phyloP scores from a whole-genome alignment of 2,888 invertebrate genomes.

The Elegia similella region DNA sequence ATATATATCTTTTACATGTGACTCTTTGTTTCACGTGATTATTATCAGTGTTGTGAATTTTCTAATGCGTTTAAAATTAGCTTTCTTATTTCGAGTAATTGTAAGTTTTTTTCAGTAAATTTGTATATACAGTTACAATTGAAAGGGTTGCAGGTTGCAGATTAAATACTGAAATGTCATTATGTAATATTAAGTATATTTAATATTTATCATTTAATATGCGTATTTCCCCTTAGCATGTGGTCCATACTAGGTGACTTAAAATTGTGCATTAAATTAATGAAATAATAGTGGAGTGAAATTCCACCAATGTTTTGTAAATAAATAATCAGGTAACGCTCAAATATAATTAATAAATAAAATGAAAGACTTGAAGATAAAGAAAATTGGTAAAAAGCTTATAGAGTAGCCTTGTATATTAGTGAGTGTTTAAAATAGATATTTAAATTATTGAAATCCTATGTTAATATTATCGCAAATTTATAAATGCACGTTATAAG shows the following conservation, averaged over 20 bases:
- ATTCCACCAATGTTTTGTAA: conserved; percentile 56
- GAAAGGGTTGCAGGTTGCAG: no score
- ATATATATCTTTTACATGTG: conserved; percentile 40
- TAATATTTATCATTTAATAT: conserved; percentile 28
- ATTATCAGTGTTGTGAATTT: conserved; percentile 62
- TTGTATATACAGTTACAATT: conserved; percentile 38
- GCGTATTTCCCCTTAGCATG: conserved; percentile 62
- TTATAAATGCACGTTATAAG: conserved; percentile 55
- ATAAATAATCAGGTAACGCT: conserved; percentile 74
- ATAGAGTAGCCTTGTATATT: conserved; percentile 64
- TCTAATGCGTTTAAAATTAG: conserved; percentile 32
- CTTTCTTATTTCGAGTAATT: conserved; percentile 31
- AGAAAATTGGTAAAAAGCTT: conserved; percentile 64
- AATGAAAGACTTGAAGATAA: conserved; percentile 73
- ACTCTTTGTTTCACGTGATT: conserved; percentile 39
- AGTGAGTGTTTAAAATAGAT: conserved; percentile 55
- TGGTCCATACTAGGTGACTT: conserved; percentile 81
- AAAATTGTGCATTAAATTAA: conserved; percentile 76
- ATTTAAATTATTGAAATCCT: conserved; percentile 34
- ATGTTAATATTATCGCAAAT: conserved; percentile 42
- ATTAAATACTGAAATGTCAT: conserved; percentile 14
- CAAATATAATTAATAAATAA: conserved; percentile 72
- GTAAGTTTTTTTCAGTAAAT: conserved; percentile 28
- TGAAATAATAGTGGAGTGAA: conserved; percentile 58
- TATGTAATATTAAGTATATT: conserved; percentile 26